Evolutionary conservation across 2,113 vertebrate species (phyloP), one percentile per base, ranked within the genome.

Genomic region (Python bivittatus): DNA sequence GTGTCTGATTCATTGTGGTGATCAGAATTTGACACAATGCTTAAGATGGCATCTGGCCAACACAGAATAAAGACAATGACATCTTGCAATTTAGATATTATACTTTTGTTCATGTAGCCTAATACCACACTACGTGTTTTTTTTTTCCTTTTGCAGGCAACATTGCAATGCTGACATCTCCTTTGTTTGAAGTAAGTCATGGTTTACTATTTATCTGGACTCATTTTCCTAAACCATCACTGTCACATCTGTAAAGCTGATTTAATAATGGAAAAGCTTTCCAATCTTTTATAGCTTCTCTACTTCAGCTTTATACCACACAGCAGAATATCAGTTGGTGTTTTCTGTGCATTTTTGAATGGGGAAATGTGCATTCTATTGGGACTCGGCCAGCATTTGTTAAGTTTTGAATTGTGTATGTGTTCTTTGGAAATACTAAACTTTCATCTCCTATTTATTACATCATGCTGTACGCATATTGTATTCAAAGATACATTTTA

Each of bases 341-440:
- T 54, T 54, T 91, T 53, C 84, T 91, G 84, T 53, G 29, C 44
- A 68, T 86, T 85, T 64, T 68, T n/a, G 90, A 68, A 86, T 29
- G 6, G 17, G 83, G 20, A n/a, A 53, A n/a, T 61, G 64, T 44
- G 11, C 38, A 52, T 38, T 38, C 58, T 53, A 61, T 86, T 91
- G 85, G 84, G 52, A 90, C 8, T 90, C 68, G 84, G 29, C 25
- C 22, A 7, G 4, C 23, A 4, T 13, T 90, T 84, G 42, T 20
- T 58, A 42, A 44, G 27, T 79, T 90, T 83, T 56, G 23, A 9
- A 27, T 57, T 27, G 57, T 90, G 56, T 33, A 27, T 58, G 20
- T 54, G 72, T 57, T 90, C 3, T 57, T 56, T 57, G 33, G 33
- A 90, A 90, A 29, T 56, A 90, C 27, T 56, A 38, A 22, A 52